phyloP scores from a whole-genome alignment of 2,888 invertebrate species.

The Acleris laterana region DNA sequence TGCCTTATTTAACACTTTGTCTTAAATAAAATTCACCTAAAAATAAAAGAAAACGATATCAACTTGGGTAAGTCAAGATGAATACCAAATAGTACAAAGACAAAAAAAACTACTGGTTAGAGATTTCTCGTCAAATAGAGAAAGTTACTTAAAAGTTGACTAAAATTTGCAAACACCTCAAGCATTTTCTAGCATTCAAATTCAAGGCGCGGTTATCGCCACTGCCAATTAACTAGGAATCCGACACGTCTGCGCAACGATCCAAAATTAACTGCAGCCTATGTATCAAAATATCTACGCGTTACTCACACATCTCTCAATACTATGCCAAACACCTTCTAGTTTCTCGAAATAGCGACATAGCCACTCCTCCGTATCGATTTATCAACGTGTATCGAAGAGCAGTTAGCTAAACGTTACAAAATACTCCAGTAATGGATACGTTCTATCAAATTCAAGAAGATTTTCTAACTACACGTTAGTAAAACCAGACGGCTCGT shows the following conservation, averaged over 20 bases:
- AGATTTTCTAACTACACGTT: constrained; percentile 30
- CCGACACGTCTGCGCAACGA: constrained; percentile 83
- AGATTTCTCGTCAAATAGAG: too few species aligned
- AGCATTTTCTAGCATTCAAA: constrained; percentile 42
- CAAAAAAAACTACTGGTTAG: too few species aligned
- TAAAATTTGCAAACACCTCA: constrained; percentile 1
- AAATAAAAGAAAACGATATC: constrained; percentile 41
- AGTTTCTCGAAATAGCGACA: constrained; percentile 79
- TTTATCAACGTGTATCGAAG: constrained; percentile 63
- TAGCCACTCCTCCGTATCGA: constrained; percentile 72
- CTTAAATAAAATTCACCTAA: constrained; percentile 51
- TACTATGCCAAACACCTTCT: constrained; percentile 84
- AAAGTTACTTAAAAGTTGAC: too few species aligned
- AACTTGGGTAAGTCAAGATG: constrained; percentile 36
- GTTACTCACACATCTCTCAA: constrained; percentile 83
- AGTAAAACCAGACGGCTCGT: constrained; percentile 51
- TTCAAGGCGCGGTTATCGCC: constrained; percentile 75
- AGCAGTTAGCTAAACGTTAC: constrained; percentile 49
- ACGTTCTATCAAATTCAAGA: constrained; percentile 5
- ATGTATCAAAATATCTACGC: constrained; percentile 84
- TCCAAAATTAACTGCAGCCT: constrained; percentile 84
- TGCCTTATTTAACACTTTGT: constrained; percentile 73
- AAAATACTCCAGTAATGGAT: constrained; percentile 27
- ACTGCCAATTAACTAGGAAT: constrained; percentile 83
- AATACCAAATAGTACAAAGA: not conserved